Base-by-base conservation (phyloP, 2,113 vertebrate genomes). In the Chloroceryle aenea region DNA sequence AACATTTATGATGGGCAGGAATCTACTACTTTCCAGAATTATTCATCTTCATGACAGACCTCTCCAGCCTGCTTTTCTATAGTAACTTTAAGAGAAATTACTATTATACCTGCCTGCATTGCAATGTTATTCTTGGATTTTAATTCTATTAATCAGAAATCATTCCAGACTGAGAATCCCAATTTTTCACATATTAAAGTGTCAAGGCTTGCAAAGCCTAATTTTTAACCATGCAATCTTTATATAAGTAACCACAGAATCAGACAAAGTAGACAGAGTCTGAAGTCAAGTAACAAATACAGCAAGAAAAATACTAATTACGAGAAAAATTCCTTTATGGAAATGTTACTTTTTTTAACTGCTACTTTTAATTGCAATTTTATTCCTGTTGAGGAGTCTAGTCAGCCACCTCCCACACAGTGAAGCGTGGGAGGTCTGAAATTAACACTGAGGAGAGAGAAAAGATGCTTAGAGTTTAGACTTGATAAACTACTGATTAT, bases 381-480 rank as follows among this genome's bases (percentile, higher is more conserved):
- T 18, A 47, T 80, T 91, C 63, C 59, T 63, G 16, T 40, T 68
- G 48, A 68, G 43, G 50, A 82, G 61, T 77, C 90, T 91, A 89
- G 58, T 30, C 85, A 93, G 63, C 53, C 78, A 84, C 59, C n/a
- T 95, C 96, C 93, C 82, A 91, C 89, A 47, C 74, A 94, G 29
- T 4, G 36, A 72, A 73, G 40, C 0, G 48, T 93, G 75, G 87
- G 89, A 87, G 50, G 67, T 58, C 71, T 80, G 67, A 71, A 76
- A 61, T 79, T 91, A 95, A 76, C 82, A 61, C 53, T 82, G 14
- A 0, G 47, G 32, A 66, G 64, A 47, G 23, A 87, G 30, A 82
- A 82, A 76, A 85, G 89, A 89, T 16, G 1, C 55, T 53, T 58
- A 53, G 11, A 48, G n/a, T n/a, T n/a, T 21, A 50, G 59, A 87